These are phyloP conservation scores for Aricia agestis DNA, from an alignment of 1,140 invertebrate genomes.

Conservation along the genomic window DNA sequence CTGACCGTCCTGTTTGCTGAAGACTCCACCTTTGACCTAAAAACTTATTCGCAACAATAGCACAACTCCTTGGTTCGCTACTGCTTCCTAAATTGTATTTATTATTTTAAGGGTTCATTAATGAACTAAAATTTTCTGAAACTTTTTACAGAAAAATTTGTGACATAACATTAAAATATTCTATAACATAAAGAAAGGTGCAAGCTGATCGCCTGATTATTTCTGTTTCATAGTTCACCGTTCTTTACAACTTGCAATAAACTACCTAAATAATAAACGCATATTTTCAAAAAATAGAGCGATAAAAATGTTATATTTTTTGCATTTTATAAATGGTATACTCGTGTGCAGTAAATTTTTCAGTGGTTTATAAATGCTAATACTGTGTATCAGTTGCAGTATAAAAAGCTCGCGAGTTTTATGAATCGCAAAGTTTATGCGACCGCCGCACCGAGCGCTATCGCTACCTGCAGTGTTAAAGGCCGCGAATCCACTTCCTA, in stretches of 20 bases:
- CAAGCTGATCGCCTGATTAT: no score
- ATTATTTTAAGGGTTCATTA: no score
- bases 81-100: no score
- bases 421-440: conserved; percentile 3
- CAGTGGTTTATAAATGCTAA: conserved; percentile 1
- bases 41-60: conserved; percentile 4
- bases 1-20: conserved; percentile 7
- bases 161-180: no score
- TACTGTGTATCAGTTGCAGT: not conserved
- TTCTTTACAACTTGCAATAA: no score
- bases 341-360: not conserved
- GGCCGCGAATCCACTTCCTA: not conserved
- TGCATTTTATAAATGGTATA: not conserved
- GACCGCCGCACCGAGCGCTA: not conserved
- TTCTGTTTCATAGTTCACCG: no score
- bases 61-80: not conserved
- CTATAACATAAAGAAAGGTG: no score
- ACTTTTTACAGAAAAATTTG: not conserved
- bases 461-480: not conserved
- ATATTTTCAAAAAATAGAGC: not conserved
- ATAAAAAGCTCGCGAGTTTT: conserved; percentile 1
- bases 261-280: not conserved
- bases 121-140: no score
- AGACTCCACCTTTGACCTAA: not conserved
- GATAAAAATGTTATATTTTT: not conserved